These are phyloP conservation scores for Chironomus tepperi DNA, from an alignment of 1,140 invertebrate genomes.

Conservation along the genomic window DNA sequence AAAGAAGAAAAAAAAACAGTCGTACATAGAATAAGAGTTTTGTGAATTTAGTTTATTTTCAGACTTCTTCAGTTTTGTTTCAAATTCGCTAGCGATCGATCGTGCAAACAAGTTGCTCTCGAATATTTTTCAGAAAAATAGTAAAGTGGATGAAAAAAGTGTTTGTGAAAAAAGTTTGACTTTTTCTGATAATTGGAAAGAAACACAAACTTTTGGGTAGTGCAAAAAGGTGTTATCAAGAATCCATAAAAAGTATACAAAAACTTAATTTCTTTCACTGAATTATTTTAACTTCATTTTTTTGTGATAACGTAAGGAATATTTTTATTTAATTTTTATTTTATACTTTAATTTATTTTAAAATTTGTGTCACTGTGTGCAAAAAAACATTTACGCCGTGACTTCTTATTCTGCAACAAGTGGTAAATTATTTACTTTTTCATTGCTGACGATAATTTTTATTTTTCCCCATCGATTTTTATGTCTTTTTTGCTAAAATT, in stretches of 20 bases:
- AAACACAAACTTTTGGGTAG: not conserved
- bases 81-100: conserved; percentile 19
- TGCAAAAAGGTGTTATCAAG: not conserved
- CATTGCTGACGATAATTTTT: no score
- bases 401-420: not conserved
- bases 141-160: not conserved
- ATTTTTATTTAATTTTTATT: not conserved
- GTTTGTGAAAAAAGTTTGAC: not conserved
- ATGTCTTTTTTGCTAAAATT: no score
- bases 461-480: no score
- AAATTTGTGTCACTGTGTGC: no score
- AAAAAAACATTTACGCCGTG: not conserved
- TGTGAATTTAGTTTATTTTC: conserved; percentile 23
- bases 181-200: not conserved
- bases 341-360: not conserved
- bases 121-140: not conserved
- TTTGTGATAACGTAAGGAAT: conserved; percentile 7
- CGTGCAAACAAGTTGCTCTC: not conserved
- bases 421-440: not conserved
- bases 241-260: no score
- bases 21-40: conserved; percentile 17
- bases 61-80: conserved; percentile 21
- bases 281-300: no score
- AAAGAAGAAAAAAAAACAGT: not conserved
- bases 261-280: no score